These are phyloP conservation scores for Montipora efflorescens DNA, from an alignment of 64 coral and sea anemone species.

Conservation along the genomic window DNA sequence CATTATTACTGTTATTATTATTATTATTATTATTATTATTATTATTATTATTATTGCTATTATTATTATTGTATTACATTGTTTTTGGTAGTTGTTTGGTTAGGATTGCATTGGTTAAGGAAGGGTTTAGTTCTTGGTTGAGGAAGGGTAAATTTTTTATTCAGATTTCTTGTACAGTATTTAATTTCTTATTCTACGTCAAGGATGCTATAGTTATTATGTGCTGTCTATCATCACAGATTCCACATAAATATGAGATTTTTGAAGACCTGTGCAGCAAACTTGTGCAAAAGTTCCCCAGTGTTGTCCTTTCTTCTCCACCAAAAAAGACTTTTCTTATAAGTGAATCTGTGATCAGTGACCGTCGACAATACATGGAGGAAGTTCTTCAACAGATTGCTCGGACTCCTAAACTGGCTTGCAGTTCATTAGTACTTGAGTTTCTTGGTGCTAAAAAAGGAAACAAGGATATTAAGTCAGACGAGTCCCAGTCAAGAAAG, in stretches of 20 bases:
- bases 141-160: no score
- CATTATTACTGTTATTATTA: no score
- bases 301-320: slow-evolving; percentile 74
- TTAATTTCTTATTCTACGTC: no score
- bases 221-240: slow-evolving; percentile 13
- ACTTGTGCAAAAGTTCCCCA: slow-evolving; percentile 78
- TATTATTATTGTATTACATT: no score
- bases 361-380: slow-evolving; percentile 75
- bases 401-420: slow-evolving; percentile 84
- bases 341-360: slow-evolving; percentile 69
- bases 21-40: no score
- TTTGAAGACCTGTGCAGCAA: slow-evolving; percentile 93
- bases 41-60: no score
- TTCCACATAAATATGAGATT: slow-evolving; percentile 81
- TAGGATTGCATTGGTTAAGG: no score
- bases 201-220: no score
- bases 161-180: no score
- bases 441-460: slow-evolving; percentile 79
- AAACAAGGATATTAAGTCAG: slow-evolving; percentile 42
- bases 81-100: no score
- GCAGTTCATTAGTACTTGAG: slow-evolving; percentile 76
- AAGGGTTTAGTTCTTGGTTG: no score
- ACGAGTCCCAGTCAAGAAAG: slow-evolving; percentile 25
- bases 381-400: slow-evolving; percentile 86
- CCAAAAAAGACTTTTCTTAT: slow-evolving; percentile 77